These are phyloP conservation scores for Leptopilina syphax DNA, from an alignment of 2,888 invertebrate genomes.

Conservation along the genomic window DNA sequence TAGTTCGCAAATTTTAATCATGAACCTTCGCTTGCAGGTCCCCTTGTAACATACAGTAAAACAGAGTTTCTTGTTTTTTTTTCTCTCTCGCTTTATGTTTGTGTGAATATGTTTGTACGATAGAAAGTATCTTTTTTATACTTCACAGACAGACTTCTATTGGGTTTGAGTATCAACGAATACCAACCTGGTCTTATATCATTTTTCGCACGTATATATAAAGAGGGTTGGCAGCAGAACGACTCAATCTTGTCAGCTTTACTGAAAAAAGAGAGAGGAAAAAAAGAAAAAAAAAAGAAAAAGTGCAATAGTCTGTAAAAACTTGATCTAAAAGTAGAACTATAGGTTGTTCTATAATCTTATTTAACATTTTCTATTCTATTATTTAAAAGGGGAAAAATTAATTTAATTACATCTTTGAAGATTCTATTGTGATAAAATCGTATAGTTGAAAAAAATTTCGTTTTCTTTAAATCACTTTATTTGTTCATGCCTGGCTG, in stretches of 20 bases:
- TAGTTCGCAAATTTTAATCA: conserved; percentile 35
- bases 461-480: too few relatives aligned
- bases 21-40: conserved; percentile 23
- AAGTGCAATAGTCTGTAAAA: conserved; percentile 4
- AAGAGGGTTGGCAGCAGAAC: not conserved
- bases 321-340: not conserved
- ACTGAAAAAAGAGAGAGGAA: not conserved
- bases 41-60: conserved; percentile 15
- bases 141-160: not conserved
- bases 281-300: not conserved
- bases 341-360: not conserved
- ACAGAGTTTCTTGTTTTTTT: not conserved
- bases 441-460: too few relatives aligned
- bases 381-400: not conserved
- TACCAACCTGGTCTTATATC: conserved; percentile 21
- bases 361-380: not conserved
- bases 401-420: not conserved
- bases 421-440: too few relatives aligned
- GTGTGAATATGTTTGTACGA: conserved; percentile 10
- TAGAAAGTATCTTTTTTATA: not conserved
- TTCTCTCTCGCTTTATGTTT: not conserved
- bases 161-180: conserved; percentile 31
- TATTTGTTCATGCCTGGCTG: too few relatives aligned
- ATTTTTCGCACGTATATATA: conserved; percentile 23
- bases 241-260: conserved; percentile 32